Conservation (phyloP, 2,888 invertebrate genomes). For the Chaetoderma sp. region DNA sequence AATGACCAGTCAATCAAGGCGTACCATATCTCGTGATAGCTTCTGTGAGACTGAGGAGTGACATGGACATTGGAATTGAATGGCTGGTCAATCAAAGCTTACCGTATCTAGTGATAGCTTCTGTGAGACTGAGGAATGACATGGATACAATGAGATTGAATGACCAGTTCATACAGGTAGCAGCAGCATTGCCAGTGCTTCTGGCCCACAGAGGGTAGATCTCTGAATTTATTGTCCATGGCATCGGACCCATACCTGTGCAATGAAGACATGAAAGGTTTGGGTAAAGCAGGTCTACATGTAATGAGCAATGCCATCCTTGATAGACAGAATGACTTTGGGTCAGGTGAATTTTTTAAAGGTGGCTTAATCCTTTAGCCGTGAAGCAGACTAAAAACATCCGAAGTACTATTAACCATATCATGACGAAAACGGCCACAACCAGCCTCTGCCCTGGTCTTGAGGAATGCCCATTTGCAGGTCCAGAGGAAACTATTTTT, state of each 20-base stretch:
- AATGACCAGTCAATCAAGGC: too few species aligned
- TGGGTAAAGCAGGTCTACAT: not conserved
- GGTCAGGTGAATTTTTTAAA: not conserved
- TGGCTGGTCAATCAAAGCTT: slow-evolving; percentile 27
- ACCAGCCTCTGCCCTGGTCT: too few species aligned
- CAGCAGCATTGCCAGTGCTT: slow-evolving; percentile 70
- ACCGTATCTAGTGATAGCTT: slow-evolving; percentile 70
- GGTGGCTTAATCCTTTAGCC: not conserved
- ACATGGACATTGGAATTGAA: slow-evolving; percentile 73
- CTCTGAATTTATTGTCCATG: slow-evolving; percentile 74
- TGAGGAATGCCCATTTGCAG: too few species aligned
- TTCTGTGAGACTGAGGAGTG: slow-evolving; percentile 71
- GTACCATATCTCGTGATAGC: slow-evolving; percentile 69
- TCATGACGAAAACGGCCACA: too few species aligned
- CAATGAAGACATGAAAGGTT: slow-evolving; percentile 6
- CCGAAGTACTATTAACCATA: too few species aligned
- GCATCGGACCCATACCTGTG: slow-evolving; percentile 73
- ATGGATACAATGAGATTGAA: slow-evolving; percentile 72
- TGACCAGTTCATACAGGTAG: slow-evolving; percentile 72
- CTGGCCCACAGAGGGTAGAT: slow-evolving; percentile 74
- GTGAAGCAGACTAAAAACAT: too few species aligned
- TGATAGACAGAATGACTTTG: not conserved
- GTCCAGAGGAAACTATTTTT: too few species aligned
- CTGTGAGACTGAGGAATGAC: slow-evolving; percentile 71
- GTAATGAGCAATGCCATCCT: not conserved